phyloP scores from a whole-genome alignment of 2,797 vertebrate species.

The Neosalanx taihuensis region DNA sequence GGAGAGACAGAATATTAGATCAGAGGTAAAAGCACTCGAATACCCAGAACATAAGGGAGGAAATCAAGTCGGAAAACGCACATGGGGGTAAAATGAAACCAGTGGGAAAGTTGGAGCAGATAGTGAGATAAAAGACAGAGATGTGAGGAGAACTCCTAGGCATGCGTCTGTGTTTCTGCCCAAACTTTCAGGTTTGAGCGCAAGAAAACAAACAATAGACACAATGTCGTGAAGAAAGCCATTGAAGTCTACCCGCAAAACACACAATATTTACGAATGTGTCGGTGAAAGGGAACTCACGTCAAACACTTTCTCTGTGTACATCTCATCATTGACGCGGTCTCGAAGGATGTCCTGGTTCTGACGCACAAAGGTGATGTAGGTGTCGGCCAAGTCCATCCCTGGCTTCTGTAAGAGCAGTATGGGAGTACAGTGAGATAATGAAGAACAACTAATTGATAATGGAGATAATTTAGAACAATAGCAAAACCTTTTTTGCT shows the following conservation, averaged over 20 bases:
- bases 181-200: too few relatives aligned
- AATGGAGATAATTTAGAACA: too few relatives aligned
- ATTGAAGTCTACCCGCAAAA: too few relatives aligned
- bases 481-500: too few relatives aligned
- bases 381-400: conserved; percentile 93
- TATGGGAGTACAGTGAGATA: too few relatives aligned
- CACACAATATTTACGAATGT: not conserved
- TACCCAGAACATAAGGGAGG: not conserved
- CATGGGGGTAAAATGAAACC: not conserved
- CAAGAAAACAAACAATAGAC: too few relatives aligned
- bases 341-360: conserved; percentile 95
- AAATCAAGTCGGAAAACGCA: not conserved
- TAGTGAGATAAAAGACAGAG: not conserved
- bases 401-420: conserved; percentile 85
- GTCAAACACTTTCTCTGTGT: conserved; percentile 89
- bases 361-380: conserved; percentile 92
- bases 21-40: too few relatives aligned
- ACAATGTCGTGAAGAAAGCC: too few relatives aligned
- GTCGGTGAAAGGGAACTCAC: conserved; percentile 75
- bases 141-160: too few relatives aligned
- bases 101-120: not conserved
- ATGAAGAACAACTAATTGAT: not conserved
- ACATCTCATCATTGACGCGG: conserved; percentile 89
- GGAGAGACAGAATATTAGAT: not conserved
- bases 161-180: too few relatives aligned